phyloP scores from a whole-genome alignment of 2,888 invertebrate genomes.

The Antheraea assamensis region DNA sequence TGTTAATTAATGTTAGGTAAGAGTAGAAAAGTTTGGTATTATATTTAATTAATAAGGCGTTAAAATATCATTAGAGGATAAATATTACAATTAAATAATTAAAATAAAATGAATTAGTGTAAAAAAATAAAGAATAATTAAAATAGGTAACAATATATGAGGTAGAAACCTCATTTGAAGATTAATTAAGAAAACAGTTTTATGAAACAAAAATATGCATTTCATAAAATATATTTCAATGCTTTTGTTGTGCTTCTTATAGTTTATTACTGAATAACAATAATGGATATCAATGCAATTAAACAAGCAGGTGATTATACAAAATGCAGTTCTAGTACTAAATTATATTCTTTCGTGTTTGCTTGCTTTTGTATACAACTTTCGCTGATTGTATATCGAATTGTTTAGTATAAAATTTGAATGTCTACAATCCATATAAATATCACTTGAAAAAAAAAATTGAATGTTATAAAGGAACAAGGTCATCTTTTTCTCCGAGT shows the following conservation, averaged over 20 bases:
- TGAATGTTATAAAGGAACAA: not conserved
- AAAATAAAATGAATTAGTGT: not conserved
- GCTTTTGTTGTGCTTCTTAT: not conserved
- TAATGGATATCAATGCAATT: not conserved
- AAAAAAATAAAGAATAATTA: not conserved
- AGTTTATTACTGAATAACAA: not conserved
- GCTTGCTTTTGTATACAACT: not conserved
- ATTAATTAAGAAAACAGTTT: not conserved
- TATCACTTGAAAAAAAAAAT: not conserved
- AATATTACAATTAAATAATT: not conserved
- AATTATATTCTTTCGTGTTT: not conserved
- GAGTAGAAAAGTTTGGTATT: too few species aligned
- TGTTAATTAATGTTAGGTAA: too few species aligned
- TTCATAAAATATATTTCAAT: not conserved
- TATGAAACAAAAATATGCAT: not conserved
- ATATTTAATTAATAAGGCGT: too few species aligned
- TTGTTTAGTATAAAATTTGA: too few species aligned
- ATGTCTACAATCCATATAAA: too few species aligned
- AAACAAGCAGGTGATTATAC: conserved; percentile 6
- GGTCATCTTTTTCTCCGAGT: not conserved
- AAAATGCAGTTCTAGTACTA: not conserved
- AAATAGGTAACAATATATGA: not conserved
- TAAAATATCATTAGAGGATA: not conserved
- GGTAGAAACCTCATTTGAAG: not conserved
- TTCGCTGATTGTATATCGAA: not conserved